Evolutionary conservation across 2,797 vertebrate genomes (phyloP), one percentile per base, ranked within the genome.

Genomic region (Hoplostethus atlanticus): DNA sequence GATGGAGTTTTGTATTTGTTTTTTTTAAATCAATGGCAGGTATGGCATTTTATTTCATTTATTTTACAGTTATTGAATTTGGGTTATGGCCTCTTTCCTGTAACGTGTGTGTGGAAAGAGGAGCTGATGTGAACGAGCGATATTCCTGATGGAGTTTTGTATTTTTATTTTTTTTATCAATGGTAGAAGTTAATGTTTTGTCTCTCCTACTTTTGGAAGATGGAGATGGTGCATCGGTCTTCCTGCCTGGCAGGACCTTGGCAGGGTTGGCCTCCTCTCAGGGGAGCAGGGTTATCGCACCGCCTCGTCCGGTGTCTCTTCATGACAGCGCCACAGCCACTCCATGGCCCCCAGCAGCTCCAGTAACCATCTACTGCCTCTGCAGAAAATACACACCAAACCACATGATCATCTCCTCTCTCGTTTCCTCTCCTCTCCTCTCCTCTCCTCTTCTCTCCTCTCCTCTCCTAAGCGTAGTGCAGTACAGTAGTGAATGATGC

Each of bases 271-370:
- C 98, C 98, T 0, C 96, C 95, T 0, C 57, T 89, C 5, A 92
- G 68, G 0, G 95, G 96, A 0, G 87, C 13, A 0, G 97, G 97
- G 71, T 99, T 98, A 73, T 95, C 90, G 66, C 98, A 99, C 3
- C 53, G 25, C 3, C 98, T 92, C 0, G 64, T 95, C 21, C 97
- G 94, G 0, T 76, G 84, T 71, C 76, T 96, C 86, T 84, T 96
- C 80, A 96, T 94, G 46, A 91, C 81, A 30, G 80, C 47, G 1
- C 89, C 84, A 0, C 98, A 99, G 0, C 47, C 0, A 34, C 91
- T 97, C 98, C 98, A 99, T 0, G 92, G 57, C 5, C 95, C 94
- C 97, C 98, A 99, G 88, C 98, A 99, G 64, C 94, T 87, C 97
- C 97, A 99, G 60, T 68, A 92, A 0, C 97, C 98, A 31, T 98